These are phyloP conservation scores for Herpetotheres cachinnans DNA, from an alignment of 2,113 vertebrate genomes.

Conservation along the genomic window DNA sequence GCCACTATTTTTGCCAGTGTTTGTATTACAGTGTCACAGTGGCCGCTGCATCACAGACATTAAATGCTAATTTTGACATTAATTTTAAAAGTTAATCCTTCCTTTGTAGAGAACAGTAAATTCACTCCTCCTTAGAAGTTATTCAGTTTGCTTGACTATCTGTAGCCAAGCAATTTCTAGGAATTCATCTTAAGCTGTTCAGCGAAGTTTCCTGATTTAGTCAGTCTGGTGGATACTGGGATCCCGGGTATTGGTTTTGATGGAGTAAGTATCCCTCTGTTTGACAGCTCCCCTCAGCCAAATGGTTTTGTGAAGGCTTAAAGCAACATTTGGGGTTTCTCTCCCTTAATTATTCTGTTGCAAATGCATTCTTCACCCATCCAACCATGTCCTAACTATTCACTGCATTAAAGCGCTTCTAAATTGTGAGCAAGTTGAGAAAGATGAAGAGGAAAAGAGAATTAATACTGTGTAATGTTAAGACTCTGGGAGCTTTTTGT, in stretches of 20 bases:
- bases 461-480: background rate
- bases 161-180: background rate
- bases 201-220: background rate
- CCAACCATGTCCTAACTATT: background rate
- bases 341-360: background rate
- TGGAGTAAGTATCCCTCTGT: background rate
- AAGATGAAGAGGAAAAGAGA: background rate
- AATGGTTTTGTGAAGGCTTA: background rate
- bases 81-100: slow-evolving; percentile 19
- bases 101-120: background rate
- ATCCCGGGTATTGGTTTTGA: background rate
- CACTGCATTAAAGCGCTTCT: background rate
- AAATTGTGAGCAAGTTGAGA: background rate
- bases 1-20: background rate
- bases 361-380: background rate
- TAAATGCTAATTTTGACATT: slow-evolving; percentile 10
- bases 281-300: background rate
- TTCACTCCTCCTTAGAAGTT: background rate
- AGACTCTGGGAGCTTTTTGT: background rate
- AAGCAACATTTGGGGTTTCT: background rate
- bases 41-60: background rate
- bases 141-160: background rate
- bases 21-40: background rate
- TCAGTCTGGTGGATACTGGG: background rate
- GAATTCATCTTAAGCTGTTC: background rate